Base-by-base conservation (phyloP, 1,140 invertebrate genomes). In the Aphelinus atriplicis region DNA sequence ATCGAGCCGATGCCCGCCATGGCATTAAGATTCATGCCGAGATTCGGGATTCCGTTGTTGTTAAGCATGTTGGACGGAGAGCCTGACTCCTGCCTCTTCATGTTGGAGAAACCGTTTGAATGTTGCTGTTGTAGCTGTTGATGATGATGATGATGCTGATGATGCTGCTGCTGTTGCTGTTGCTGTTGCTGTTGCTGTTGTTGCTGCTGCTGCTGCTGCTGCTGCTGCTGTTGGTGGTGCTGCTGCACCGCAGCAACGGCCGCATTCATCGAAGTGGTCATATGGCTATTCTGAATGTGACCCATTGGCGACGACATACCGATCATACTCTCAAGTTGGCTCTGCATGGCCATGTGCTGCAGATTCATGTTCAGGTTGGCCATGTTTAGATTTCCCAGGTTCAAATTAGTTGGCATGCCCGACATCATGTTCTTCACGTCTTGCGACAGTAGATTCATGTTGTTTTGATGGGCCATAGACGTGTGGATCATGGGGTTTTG, bases 1-100 rank as follows among this genome's bases (percentile, higher is more conserved):
- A 93, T 92, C 2, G 92, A 92, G n/a, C 88, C 81, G 80, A 90
- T 88, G 3, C 88, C 85, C 2, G 85, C 82, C 78, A 91, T 88
- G 55, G 84, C 85, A 7, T 87, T 84, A n/a, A 83, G 74, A 9
- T 77, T 82, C 69, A 87, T 83, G 46, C 80, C 85, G 1, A 84
- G 74, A 10, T 81, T 83, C 1, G 89, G 84, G 66, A 89, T 86
- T 0, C 89, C 87, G 67, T 90, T 89, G 69, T 86, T 88, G 60
- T 88, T 89, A n/a, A 89, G 67, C 79, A 89, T 88, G 78, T 88
- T n/a, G 9, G 58, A 9, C 7, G 89, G 85, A 0, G 87, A 82
- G 46, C 86, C 86, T 71, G 26, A 62, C 43, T 75, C 73, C 50
- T 81, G 84, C 1, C 89, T 86, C 78, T 90, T 90, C 5, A 83